Evolutionary conservation across 2,888 invertebrate genomes (phyloP), one percentile per base, ranked within the genome.

Genomic region (Athrips mouffetella): DNA sequence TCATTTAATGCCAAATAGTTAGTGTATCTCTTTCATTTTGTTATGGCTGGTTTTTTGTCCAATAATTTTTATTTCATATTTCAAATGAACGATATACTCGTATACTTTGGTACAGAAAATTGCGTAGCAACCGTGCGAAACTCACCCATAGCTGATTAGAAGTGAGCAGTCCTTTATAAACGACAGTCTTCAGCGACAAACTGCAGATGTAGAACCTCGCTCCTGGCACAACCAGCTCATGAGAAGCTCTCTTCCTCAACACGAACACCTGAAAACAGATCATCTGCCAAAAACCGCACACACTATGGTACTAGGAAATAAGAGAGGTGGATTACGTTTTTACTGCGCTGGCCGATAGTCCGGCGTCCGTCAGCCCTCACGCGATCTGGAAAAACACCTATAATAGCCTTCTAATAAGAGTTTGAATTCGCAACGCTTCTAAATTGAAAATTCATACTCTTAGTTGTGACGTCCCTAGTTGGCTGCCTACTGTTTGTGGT

Each of bases 161-260:
- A 25, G 98, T 98, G 63, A 99, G 91, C 73, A 98, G 94, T 30
- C 99, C 99, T 90, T 99, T 99, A 90, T 99, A 99, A 25, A 99
- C 98, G 53, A 99, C 91, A 7, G 94, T 97, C 65, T 92, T 92
- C 45, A 96, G 89, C 18, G 97, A 97, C 61, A 99, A 88, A 48
- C 98, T 98, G 89, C 98, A 98, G 69, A 99, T 96, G 87, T 99
- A 99, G 88, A 97, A 99, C 56, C 98, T 90, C 37, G 95, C 92
- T 4, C 95, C 96, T 1, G 95, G 95, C 62, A 94, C 92, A 29
- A 94, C 92, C 72, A 99, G 92, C 60, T 92, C 92, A 73, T 98
- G 98, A 13, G 96, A 96, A 0, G 98, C 95, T 50, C 96, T 92
- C 82, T 99, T 99, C 51, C 99, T 92, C 65, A 99, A 89, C 63